A percentile compares a stretch with the other conserved stretches of the same genome.
phyloP scores from a whole-genome alignment of 1,140 invertebrate genomes.

The Drosophila azteca region DNA sequence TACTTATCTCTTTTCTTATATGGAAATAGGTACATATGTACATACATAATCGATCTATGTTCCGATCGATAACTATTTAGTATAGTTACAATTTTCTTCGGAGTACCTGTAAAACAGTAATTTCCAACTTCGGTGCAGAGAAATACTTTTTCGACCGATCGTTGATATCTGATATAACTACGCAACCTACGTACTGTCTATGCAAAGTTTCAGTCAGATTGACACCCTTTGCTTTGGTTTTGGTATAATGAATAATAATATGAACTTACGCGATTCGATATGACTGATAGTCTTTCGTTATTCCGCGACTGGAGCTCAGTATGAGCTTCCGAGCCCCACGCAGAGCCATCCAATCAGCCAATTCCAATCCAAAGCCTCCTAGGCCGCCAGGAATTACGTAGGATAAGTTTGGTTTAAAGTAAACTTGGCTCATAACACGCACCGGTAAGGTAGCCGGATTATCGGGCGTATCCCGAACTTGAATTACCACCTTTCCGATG shows the following conservation, averaged over 20 bases:
- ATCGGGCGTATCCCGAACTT: conserved; percentile 63
- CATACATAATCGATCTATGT: no score
- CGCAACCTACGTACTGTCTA: no score
- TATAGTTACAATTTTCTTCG: no score
- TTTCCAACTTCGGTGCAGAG: no score
- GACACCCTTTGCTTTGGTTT: no score
- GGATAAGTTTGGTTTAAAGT: conserved; percentile 83
- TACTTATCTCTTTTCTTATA: no score
- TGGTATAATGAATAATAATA: background rate
- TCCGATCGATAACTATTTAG: no score
- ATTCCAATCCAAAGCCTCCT: conserved; percentile 96
- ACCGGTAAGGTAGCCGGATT: conserved; percentile 63
- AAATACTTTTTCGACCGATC: no score
- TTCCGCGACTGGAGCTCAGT: conserved; percentile 91
- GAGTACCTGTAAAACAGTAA: no score
- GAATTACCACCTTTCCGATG: conserved; percentile 90
- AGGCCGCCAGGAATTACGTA: conserved; percentile 90
- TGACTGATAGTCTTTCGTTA: conserved; percentile 92
- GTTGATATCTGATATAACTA: no score
- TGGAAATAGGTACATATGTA: no score
- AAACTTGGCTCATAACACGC: conserved; percentile 79
- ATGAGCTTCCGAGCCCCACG: conserved; percentile 91
- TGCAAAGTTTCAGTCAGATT: no score
- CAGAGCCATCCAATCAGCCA: conserved; percentile 93
- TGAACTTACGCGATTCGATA: conserved; percentile 85